phyloP scores from a whole-genome alignment of 2,888 invertebrate genomes.

The Salpingus planirostris region DNA sequence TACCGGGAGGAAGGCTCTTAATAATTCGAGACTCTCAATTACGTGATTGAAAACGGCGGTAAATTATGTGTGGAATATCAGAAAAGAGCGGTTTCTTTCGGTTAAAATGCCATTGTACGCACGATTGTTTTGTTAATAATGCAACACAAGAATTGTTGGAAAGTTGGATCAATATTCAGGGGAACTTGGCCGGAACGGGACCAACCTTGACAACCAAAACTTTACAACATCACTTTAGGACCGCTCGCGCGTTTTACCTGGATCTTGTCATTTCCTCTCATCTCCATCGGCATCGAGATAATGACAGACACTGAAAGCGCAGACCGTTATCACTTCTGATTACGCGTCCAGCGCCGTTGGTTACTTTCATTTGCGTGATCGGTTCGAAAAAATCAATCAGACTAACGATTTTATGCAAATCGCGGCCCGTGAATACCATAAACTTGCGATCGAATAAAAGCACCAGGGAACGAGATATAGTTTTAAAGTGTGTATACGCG shows the following conservation, averaged over 20 bases:
- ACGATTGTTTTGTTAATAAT: constrained; percentile 17
- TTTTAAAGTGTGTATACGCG: constrained; percentile 25
- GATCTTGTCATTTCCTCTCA: too few species aligned
- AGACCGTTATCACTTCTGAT: background rate
- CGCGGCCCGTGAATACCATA: constrained; percentile 21
- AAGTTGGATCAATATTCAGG: constrained; percentile 14
- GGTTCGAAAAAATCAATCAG: constrained; percentile 15
- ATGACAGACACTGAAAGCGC: too few species aligned
- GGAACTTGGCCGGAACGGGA: too few species aligned
- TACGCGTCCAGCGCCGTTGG: constrained; percentile 7
- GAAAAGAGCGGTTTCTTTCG: constrained; percentile 12
- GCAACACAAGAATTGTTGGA: constrained; percentile 12
- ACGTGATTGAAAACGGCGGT: constrained; percentile 13
- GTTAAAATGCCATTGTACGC: constrained; percentile 16
- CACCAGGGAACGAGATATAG: constrained; percentile 25
- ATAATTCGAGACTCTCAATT: constrained; percentile 15
- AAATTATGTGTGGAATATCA: constrained; percentile 15
- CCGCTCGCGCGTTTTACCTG: too few species aligned
- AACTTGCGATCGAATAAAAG: constrained; percentile 30
- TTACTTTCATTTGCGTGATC: constrained; percentile 21
- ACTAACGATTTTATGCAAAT: constrained; percentile 32
- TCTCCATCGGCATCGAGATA: too few species aligned
- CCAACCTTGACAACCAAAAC: too few species aligned
- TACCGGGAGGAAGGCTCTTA: too few species aligned
- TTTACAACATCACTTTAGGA: too few species aligned